Base-by-base conservation (phyloP, 2,113 vertebrate species). In the Nothocercus nigrocapillus region DNA sequence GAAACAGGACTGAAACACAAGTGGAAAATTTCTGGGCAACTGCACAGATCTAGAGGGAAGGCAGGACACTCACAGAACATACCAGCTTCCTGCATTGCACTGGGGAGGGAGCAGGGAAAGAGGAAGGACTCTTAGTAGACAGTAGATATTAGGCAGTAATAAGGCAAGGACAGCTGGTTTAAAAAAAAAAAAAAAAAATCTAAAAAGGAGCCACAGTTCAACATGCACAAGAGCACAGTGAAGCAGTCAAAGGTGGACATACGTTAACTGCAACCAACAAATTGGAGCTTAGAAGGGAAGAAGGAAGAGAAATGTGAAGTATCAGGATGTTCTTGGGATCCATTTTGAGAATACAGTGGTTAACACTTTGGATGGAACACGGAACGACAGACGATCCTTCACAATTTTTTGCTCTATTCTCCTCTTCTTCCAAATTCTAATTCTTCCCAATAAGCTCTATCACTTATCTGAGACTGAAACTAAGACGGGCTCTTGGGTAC, bases 11-110 rank as follows among this genome's bases (percentile, higher is more conserved):
- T 90, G 94, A 88, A 62, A 89, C 72, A 96, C 89, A 92, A 89
- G 90, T 97, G 96, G 97, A 95, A 98, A 97, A 97, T 97, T 96
- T 98, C 97, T 97, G 96, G 69, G 73, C 72, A 88, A 84, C 96
- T 97, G 96, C 97, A 94, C 97, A 97, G 92, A 96, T 93, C 90
- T 61, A 98, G 96, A 96, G 96, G 97, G 88, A 86, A 44, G 56
- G 85, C 67, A 95, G 76, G 69, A 94, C 96, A 96, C 96, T 44
- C 74, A 56, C 92, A 96, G 95, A 94, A 93, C 75, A 82, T 86
- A 94, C 95, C 97, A 96, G 96, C 86, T 94, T 74, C 59, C 77
- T 53, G 61, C 22, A 80, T 3, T 18, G 70, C 73, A 81, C 95
- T 24, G 63, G 75, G 77, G 62, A 85, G 87, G 85, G 82, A 85